These are phyloP conservation scores for Kryptolebias marmoratus DNA, from an alignment of 2,113 vertebrate genomes.

Conservation along the genomic window DNA sequence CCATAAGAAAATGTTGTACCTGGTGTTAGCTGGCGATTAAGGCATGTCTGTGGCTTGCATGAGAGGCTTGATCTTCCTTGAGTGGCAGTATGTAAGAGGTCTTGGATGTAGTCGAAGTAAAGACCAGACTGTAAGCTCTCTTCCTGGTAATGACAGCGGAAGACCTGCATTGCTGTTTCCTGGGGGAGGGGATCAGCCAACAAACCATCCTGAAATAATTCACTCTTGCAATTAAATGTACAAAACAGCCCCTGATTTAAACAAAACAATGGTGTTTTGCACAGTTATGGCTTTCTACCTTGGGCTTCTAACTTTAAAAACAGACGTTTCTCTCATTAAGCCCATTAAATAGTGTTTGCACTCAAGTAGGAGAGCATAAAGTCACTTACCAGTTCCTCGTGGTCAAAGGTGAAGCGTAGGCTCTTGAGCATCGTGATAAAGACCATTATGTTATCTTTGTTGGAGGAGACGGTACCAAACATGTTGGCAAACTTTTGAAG, in stretches of 20 bases:
- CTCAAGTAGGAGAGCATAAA: neutral
- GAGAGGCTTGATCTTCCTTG: slow-evolving; percentile 59
- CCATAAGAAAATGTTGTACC: slow-evolving; percentile 38
- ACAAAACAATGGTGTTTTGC: neutral
- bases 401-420: slow-evolving; percentile 74
- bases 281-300: neutral
- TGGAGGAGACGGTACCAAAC: slow-evolving; percentile 73
- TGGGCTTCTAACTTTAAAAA: neutral
- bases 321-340: too few species aligned
- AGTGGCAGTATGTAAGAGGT: slow-evolving; percentile 59
- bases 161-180: slow-evolving; percentile 75
- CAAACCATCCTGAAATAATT: slow-evolving; percentile 21
- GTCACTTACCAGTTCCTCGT: slow-evolving; percentile 67
- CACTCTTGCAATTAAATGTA: slow-evolving; percentile 14
- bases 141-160: slow-evolving; percentile 75
- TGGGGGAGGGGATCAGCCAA: slow-evolving; percentile 41
- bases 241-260: slow-evolving; percentile 9
- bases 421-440: slow-evolving; percentile 76
- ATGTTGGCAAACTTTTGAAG: slow-evolving; percentile 65
- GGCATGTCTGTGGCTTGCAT: slow-evolving; percentile 69
- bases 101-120: slow-evolving; percentile 74
- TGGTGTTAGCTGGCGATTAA: slow-evolving; percentile 44
- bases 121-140: slow-evolving; percentile 54
- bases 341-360: neutral
- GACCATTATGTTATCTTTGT: slow-evolving; percentile 69